phyloP scores from a whole-genome alignment of 2,797 vertebrate genomes.

The Xenentodon cancila region DNA sequence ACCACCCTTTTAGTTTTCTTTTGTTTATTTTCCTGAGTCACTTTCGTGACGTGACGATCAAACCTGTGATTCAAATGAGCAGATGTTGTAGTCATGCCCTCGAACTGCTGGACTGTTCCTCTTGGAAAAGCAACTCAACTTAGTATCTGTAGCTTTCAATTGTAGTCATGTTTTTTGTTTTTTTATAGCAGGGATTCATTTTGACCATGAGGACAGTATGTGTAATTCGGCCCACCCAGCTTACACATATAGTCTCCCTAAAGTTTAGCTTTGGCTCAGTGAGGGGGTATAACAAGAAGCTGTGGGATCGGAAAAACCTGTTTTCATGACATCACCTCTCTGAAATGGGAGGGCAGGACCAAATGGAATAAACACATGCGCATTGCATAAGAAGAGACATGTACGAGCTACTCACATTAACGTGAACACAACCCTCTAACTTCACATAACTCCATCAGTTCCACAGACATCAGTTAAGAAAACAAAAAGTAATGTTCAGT shows the following conservation, averaged over 20 bases:
- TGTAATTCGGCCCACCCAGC: constrained; percentile 13
- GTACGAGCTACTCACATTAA: constrained; percentile 24
- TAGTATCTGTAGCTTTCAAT: background rate
- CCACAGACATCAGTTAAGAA: background rate
- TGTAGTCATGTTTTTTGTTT: constrained; percentile 9
- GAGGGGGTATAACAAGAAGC: constrained; percentile 29
- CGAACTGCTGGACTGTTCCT: no score
- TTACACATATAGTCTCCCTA: constrained; percentile 10
- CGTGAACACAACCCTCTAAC: background rate
- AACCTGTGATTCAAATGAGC: constrained; percentile 1
- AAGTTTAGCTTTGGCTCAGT: constrained; percentile 27
- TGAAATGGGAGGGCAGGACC: constrained; percentile 58
- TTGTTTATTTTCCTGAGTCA: background rate
- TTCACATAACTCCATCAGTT: background rate
- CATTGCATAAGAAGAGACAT: constrained; percentile 16
- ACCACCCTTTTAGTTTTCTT: background rate
- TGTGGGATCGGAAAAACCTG: constrained; percentile 36
- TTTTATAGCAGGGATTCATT: background rate
- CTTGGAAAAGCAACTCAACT: background rate
- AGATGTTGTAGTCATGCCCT: background rate
- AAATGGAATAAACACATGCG: constrained; percentile 62
- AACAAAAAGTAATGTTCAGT: background rate
- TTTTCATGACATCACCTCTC: constrained; percentile 69
- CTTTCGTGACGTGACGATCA: background rate
- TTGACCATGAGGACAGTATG: background rate